These are phyloP conservation scores for Aleiodes alternator DNA, from an alignment of 2,888 invertebrate species.

Conservation along the genomic window DNA sequence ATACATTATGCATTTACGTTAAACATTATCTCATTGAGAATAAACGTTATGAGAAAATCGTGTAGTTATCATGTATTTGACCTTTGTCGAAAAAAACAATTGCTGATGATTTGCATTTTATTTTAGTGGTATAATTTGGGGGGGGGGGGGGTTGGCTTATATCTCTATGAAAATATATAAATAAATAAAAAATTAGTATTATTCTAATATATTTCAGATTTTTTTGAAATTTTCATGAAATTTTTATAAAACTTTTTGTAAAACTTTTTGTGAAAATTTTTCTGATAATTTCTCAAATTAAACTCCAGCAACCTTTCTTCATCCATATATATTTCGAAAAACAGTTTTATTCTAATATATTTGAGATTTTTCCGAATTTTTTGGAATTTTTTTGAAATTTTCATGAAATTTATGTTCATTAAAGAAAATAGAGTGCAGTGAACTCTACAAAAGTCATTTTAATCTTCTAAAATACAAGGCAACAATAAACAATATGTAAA, in stretches of 20 bases:
- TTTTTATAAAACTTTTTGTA: too few species aligned
- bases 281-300: too few species aligned
- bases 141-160: not conserved
- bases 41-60: conserved; percentile 17
- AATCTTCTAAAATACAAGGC: conserved; percentile 63
- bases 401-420: not conserved
- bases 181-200: too few species aligned
- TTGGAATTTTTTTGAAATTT: too few species aligned
- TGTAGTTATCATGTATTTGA: conserved; percentile 14
- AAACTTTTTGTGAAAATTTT: too few species aligned
- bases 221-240: too few species aligned
- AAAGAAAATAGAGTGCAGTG: not conserved
- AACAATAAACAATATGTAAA: conserved; percentile 76
- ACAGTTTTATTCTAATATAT: too few species aligned
- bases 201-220: too few species aligned
- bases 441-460: not conserved
- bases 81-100: not conserved
- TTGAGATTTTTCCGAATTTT: too few species aligned
- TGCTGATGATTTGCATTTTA: not conserved
- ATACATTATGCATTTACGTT: conserved; percentile 64
- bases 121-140: not conserved
- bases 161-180: too few species aligned
- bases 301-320: too few species aligned
- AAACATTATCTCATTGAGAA: conserved; percentile 34
- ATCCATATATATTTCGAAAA: too few species aligned